Evolutionary conservation across 1,140 invertebrate species (phyloP), one percentile per base, ranked within the genome.

Genomic region (Zaprionus ghesquierei): DNA sequence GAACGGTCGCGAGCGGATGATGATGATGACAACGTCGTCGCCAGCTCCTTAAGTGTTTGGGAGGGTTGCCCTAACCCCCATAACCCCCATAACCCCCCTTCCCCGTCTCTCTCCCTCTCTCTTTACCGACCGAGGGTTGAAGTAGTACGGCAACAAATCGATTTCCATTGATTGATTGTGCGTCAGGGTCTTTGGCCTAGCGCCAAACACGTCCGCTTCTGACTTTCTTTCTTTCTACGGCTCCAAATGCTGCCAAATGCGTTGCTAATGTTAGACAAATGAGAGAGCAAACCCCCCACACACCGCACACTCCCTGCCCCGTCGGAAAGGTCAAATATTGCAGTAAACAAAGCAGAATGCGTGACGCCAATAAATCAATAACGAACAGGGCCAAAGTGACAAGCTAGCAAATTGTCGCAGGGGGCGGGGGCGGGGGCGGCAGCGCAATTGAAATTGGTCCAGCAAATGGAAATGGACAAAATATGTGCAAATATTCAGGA

Each of bases 161-260:
- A 85, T 85, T 85, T 81, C 38, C 81, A 86, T 85, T 85, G 81
- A 86, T 86, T 85, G 81, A 85, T 85, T 81, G 86, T 78, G 79
- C 78, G 75, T 70, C 63, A 62, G 65, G 58, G 64, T 59, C 49
- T 60, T 35, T 60, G 56, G 35, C 56, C 49, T 58, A 13, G 31
- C 59, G 35, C 27, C 31, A 20, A 8, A 6, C 51, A 64, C 53
- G 51, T 62, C n/a, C 51, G 38, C 18, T 27, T 5, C 27, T 49
- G 50, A 64, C 68, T 71, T 71, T 71, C 51, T 51, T 58, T 25
- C 6, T 12, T 33, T 33, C 12, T 2, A 10, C 29, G 29, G 9
- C 35, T 15, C n/a, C n/a, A 44, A 41, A 27, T 61, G 44, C 44
- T 56, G 58, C 15, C 60, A 69, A 50, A 65, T 46, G 35, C 35